Evolutionary conservation across 2,888 invertebrate genomes (phyloP), one percentile per base, ranked within the genome.

Genomic region (Ophion slaviceki): DNA sequence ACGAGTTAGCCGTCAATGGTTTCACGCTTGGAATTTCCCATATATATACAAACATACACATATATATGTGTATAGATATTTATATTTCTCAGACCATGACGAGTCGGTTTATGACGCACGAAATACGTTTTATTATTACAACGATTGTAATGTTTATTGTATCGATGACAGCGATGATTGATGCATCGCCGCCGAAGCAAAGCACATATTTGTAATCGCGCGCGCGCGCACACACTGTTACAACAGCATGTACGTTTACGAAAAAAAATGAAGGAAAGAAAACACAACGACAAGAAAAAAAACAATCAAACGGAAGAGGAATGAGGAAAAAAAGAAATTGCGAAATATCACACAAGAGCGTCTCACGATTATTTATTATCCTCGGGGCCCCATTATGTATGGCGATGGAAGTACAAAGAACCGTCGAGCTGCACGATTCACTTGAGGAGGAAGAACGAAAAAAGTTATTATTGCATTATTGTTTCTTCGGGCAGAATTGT

Each of bases 91-190:
- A 62, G 57, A 85, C 62, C 70, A 80, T 64, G 74, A 86, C 86
- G 83, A 67, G 79, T 83, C 81, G 75, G 62, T 79, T 75, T 64
- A 71, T 79, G 83, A 80, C 80, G 80, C 86, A 78, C 80, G 76
- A 17, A 47, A 80, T 77, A 77, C 77, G 77, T 83, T 85, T 81
- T 80, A 80, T 80, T 80, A 86, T 82, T 62, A 71, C 57, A 62
- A 84, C 59, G 59, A 85, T 78, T 62, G 82, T 77, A 81, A 84
- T 81, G 81, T 82, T 86, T 82, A 84, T 80, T 80, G 45, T 70
- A 72, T 40, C 80, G 80, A 72, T 72, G 80, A 84, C 57, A 82
- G 80, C 76, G 80, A 87, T 86, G 82, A 86, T 75, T 80, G 67
- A 84, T 77, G 74, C 76, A 80, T 80, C 79, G 80, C 75, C 76